Conservation (phyloP, 35 echinoderm and acorn worm species). For the Apostichopus parvimensis region DNA sequence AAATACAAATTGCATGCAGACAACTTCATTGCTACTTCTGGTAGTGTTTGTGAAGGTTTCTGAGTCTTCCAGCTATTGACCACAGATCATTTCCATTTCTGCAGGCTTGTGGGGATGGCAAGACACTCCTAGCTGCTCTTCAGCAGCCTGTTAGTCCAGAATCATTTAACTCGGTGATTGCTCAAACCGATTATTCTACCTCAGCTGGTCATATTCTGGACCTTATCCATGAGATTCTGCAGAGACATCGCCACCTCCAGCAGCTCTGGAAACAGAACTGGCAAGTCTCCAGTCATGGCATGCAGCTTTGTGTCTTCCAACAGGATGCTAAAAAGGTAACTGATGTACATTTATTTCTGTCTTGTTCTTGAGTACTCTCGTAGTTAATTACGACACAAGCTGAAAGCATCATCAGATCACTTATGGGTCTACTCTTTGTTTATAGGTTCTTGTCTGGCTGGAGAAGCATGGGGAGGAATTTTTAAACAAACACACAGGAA, state of each 20-base stretch:
- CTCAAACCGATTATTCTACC: slow-evolving; percentile 91
- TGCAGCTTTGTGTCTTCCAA: slow-evolving; percentile 94
- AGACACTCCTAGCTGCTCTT: slow-evolving; percentile 78
- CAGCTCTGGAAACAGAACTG: slow-evolving; percentile 82
- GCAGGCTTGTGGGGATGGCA: slow-evolving; percentile 89
- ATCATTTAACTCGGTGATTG: slow-evolving; percentile 89
- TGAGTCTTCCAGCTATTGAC: too few species aligned
- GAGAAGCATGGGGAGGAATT: slow-evolving; percentile 96
- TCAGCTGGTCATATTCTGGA: slow-evolving; percentile 90
- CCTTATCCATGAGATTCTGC: slow-evolving; percentile 88
- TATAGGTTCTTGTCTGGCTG: slow-evolving; percentile 86
- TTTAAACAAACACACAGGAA: slow-evolving; percentile 88
- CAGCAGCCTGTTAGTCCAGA: slow-evolving; percentile 93
- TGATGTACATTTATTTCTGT: background rate
- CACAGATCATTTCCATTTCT: background rate
- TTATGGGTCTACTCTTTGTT: background rate
- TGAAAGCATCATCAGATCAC: too few species aligned
- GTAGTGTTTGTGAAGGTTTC: too few species aligned
- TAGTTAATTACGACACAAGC: too few species aligned
- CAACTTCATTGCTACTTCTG: too few species aligned
- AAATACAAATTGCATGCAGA: too few species aligned
- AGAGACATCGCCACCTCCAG: slow-evolving; percentile 89
- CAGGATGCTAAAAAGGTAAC: slow-evolving; percentile 91
- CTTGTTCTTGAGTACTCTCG: too few species aligned
- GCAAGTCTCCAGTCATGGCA: slow-evolving; percentile 71